Base-by-base conservation (phyloP, 2,888 invertebrate species). In the Caenorhabditis angaria region DNA sequence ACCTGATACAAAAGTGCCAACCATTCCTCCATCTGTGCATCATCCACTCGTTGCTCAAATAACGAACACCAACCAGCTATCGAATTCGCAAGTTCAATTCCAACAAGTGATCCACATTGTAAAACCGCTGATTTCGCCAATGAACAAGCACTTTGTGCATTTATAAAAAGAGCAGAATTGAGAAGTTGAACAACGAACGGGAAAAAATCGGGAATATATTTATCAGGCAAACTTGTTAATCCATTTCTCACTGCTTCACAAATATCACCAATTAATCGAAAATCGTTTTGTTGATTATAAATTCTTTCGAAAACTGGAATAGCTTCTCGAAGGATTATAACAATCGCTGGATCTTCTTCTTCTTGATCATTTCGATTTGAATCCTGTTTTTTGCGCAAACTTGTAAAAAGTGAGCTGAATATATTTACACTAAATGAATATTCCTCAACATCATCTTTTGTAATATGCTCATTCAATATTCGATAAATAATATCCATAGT, bases 61-160 rank as follows among this genome's bases (percentile, higher is more conserved):
- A 51, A 10, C 14, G 47, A 54, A 25, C 69, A 54, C 78, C 78
- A 78, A 0, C 59, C 50, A 3, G 65, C 57, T 12, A 76, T 58
- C 5, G 74, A 66, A 6, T 65, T 63, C 1, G 55, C 63, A 59
- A 70, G 60, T 32, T 69, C 73, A 14, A 57, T 41, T 20, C 65
- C 67, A 50, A 65, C 61, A 1, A 67, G 35, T 3, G 35, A 6
- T 3, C 61, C 58, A 29, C 72, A 72, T 35, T 60, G 64, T 67
- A 81, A 29, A 4, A 78, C 78, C 18, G 71, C 57, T 12, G 75
- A 62, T 53, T 79, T 81, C 6, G 79, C 79, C 22, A 81, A 64
- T n/a, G 28, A 47, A 61, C 69, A 75, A 12, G 79, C 73, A 2
- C 75, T 50, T 0, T 35, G 20, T 2, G 75, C 61, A 55, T 76